Base-by-base conservation (phyloP, 2,888 invertebrate species). In the Norana najaformis region DNA sequence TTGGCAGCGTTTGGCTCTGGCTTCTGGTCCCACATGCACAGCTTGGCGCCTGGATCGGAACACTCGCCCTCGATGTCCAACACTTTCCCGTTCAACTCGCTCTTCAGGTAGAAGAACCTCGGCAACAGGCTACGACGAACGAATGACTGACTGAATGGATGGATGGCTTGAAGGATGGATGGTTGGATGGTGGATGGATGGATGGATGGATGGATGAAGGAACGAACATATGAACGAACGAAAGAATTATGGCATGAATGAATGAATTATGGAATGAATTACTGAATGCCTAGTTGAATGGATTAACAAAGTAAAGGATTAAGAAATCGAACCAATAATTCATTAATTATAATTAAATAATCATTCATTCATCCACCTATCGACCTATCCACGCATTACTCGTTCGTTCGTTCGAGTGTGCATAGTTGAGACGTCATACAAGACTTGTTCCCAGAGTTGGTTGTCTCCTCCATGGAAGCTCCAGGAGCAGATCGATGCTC, bases 1-100 rank as follows among this genome's bases (percentile, higher is more conserved):
- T 90, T 90, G 53, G 37, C 89, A 0, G 41, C 83, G 5, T 6
- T 36, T 11, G 35, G 13, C 41, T 36, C 88, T 89, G 39, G 41
- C 39, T 90, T 90, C 35, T 90, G 53, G 37, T 89, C 89, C 85
- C 88, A 90, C 18, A 90, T 36, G 39, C 89, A 89, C 34, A 91
- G 37, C 36, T 47, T 90, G 39, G 89, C 37, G 16, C 88, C 90
- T 23, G 90, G 90, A 23, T 82, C 89, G 0, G 38, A 30, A 47
- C 82, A 89, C 14, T 36, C 34, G 13, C 89, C 69, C 3, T 83
- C 88, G 20, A 90, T 41, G 34, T 90, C 90, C 37, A 90, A 41
- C 41, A 88, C 90, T n/a, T 34, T 34, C 34, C 89, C 89, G 69
- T 82, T 90, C 38, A 83, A 20, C 47, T 90, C 88, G 35, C 90